Evolutionary conservation across 2,888 invertebrate genomes (phyloP).

Genomic region (Octonoba sinensis): DNA sequence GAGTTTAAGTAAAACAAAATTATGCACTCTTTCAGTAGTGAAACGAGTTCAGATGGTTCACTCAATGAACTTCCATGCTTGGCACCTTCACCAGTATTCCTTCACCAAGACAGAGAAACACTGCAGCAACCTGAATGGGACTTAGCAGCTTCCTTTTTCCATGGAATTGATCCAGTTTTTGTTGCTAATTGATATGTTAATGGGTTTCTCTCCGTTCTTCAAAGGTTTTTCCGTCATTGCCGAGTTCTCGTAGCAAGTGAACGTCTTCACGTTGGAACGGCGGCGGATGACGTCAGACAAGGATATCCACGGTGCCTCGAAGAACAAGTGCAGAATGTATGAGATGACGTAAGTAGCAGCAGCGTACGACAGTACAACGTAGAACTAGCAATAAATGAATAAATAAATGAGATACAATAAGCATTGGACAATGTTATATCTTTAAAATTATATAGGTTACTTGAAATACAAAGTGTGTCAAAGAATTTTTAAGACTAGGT

Average conservation of each 20-base stretch:
- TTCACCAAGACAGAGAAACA: too few relatives aligned
- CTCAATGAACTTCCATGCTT: too few relatives aligned
- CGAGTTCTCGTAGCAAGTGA: not conserved
- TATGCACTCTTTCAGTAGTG: too few relatives aligned
- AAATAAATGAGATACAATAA: not conserved
- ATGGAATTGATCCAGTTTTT: not conserved
- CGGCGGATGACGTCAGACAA: conserved; percentile 14
- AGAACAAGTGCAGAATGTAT: conserved; percentile 21
- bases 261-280: conserved; percentile 11
- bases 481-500: too few relatives aligned
- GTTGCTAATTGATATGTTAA: not conserved
- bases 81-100: too few relatives aligned
- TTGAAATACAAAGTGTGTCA: too few relatives aligned
- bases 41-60: too few relatives aligned
- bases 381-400: conserved; percentile 38
- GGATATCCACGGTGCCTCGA: conserved; percentile 45
- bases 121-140: not conserved
- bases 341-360: conserved; percentile 22
- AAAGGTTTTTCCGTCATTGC: conserved; percentile 30
- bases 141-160: conserved; percentile 5
- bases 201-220: conserved; percentile 27
- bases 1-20: too few relatives aligned
- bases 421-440: not conserved
- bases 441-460: too few relatives aligned
- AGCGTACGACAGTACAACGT: conserved; percentile 28